These are phyloP conservation scores for Magallana gigas DNA, from an alignment of 1,140 invertebrate species.

Conservation along the genomic window DNA sequence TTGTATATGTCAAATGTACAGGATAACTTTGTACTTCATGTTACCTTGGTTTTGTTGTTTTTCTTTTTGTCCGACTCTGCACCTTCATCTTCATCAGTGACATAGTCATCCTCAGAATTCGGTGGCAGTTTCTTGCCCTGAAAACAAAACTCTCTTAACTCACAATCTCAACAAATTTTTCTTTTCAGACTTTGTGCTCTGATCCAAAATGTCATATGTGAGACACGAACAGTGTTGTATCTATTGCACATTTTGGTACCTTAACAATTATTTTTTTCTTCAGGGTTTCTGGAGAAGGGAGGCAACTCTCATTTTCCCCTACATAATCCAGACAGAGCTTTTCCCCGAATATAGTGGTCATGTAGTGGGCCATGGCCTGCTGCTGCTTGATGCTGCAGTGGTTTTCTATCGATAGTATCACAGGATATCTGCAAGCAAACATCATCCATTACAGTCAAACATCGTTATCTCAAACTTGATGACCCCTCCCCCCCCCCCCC, in stretches of 20 bases:
- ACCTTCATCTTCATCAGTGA: slow-evolving; percentile 78
- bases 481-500: too few species aligned
- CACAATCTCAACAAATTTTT: too few species aligned
- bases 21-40: not conserved
- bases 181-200: too few species aligned
- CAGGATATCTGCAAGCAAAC: slow-evolving; percentile 86
- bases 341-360: slow-evolving; percentile 87
- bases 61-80: slow-evolving; percentile 76
- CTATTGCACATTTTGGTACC: slow-evolving; percentile 56
- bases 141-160: not conserved
- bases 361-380: slow-evolving; percentile 93
- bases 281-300: slow-evolving; percentile 74
- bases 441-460: too few species aligned
- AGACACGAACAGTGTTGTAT: not conserved
- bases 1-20: too few species aligned
- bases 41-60: slow-evolving; percentile 74
- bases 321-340: slow-evolving; percentile 66
- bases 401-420: slow-evolving; percentile 98
- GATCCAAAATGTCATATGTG: too few species aligned
- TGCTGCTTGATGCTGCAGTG: slow-evolving; percentile 98
- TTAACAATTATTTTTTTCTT: slow-evolving; percentile 74
- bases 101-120: slow-evolving; percentile 71
- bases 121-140: slow-evolving; percentile 76
- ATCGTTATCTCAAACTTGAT: too few species aligned
- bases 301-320: slow-evolving; percentile 57